Base-by-base conservation (phyloP, 2,797 vertebrate species). In the Phylloscopus collybita region DNA sequence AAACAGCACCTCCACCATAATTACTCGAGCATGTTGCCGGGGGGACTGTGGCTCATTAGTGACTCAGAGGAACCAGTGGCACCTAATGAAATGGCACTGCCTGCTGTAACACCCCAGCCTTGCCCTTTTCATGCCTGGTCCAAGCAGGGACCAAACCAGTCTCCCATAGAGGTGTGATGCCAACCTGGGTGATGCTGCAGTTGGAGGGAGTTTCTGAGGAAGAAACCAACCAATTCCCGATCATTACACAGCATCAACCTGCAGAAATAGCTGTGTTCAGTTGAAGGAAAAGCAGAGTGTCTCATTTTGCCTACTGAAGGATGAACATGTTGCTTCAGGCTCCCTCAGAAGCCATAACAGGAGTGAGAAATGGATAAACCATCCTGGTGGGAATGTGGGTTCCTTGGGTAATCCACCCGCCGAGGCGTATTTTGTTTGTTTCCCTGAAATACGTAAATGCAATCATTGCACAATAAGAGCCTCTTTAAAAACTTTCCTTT, bases 1-100 rank as follows among this genome's bases (percentile, higher is more conserved):
- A 94, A 80, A 19, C 94, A 96, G 90, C 93, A 92, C 92, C 91
- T 94, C 90, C 74, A 75, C 82, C 59, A 32, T 95, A 96, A 96
- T 85, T 93, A 95, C 78, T 74, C n/a, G 50, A 92, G 67, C n/a
- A 4, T 54, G 83, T 94, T 95, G 94, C 95, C 61, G 47, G 49
- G 85, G 94, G 96, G 85, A 92, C 71, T 90, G 4, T 75, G 5
- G 23, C 60, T 94, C 53, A 29, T 96, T 95, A 93, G 74, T 95
- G 96, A 95, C 94, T 97, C 94, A 92, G 83, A 95, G 83, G 86
- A 90, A 42, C 1, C 2, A 78, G 86, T 95, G 91, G 86, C 92
- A 95, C 90, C 90, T 93, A 65, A 96, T 94, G 92, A 96, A 85
- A 40, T 84, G 73, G 80, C 69, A 66, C 45, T 88, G 67, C 49